Base-by-base conservation (phyloP, 2,888 invertebrate species). In the Hipparchia semele region DNA sequence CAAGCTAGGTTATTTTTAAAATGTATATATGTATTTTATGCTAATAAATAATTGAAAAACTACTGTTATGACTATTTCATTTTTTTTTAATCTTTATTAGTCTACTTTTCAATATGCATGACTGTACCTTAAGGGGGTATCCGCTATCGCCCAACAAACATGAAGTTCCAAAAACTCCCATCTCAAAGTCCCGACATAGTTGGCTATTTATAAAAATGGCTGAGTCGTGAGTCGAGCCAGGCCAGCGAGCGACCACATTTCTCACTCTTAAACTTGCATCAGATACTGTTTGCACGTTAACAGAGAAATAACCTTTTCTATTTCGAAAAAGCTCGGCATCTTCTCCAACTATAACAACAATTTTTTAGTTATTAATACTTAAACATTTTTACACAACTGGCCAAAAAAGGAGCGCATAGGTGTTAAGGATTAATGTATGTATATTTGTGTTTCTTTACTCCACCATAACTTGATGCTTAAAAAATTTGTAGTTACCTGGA, bases 81-180 rank as follows among this genome's bases (percentile, higher is more conserved):
- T 13, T 56, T 56, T 56, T 56, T 56, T 23, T 23, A 23, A 56
- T 56, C 56, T 56, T 56, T 56, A 56, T 56, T 56, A 56, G 56
- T 56, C 13, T 56, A 56, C 56, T 56, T 56, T 56, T 23, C 23
- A 23, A 23, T 23, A 23, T 23, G 23, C 23, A 56, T 13, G 13
- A 56, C 13, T 56, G 5, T 56, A 56, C 13, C 13, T 23, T 56
- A 13, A 56, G 13, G 13, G 56, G 56, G 13, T 56, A 56, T 56
- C 56, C 13, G 13, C 56, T 56, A 56, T 56, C 23, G 6, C 56
- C 56, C 56, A 56, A 56, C 56, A 56, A 56, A 56, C 56, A 56
- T 56, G 56, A 56, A 56, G 13, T 56, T 56, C 56, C 56, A 56
- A 56, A 56, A 56, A 56, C 13, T 56, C 56, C 13, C 56, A 56